These are phyloP conservation scores for Ochotona curzoniae DNA, from an alignment of 2,113 vertebrate genomes.

Conservation along the genomic window DNA sequence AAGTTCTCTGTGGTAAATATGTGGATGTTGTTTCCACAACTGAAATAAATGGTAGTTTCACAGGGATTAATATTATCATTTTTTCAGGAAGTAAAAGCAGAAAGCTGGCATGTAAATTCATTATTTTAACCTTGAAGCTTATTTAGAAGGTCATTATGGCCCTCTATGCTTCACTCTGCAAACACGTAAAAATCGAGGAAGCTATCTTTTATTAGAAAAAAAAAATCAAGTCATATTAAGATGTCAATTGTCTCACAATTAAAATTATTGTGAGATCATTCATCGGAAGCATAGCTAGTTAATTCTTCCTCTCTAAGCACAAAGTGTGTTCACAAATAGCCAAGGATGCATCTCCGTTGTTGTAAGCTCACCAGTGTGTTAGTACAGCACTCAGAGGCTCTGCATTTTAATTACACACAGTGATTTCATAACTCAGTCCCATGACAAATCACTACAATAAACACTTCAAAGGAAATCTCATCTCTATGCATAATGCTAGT, in stretches of 20 bases:
- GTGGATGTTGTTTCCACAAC: neutral
- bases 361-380: slow-evolving; percentile 15
- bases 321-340: slow-evolving; percentile 49
- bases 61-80: neutral
- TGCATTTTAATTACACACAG: slow-evolving; percentile 57
- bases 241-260: slow-evolving; percentile 3
- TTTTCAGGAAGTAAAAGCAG: slow-evolving; percentile 1
- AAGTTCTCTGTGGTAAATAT: neutral
- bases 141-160: neutral
- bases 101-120: neutral
- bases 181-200: neutral
- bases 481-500: slow-evolving; percentile 68
- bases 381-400: neutral
- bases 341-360: slow-evolving; percentile 29
- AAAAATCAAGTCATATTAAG: slow-evolving; percentile 22
- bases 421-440: slow-evolving; percentile 65
- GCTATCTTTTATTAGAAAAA: neutral
- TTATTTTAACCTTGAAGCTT: neutral
- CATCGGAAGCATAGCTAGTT: neutral
- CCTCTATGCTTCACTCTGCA: neutral
- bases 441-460: slow-evolving; percentile 68
- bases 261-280: slow-evolving; percentile 7
- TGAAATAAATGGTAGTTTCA: neutral
- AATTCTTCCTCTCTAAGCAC: slow-evolving; percentile 31
- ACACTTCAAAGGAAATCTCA: slow-evolving; percentile 42